Evolutionary conservation across 2,888 invertebrate species (phyloP).

Genomic region (Dynastes hyllus): DNA sequence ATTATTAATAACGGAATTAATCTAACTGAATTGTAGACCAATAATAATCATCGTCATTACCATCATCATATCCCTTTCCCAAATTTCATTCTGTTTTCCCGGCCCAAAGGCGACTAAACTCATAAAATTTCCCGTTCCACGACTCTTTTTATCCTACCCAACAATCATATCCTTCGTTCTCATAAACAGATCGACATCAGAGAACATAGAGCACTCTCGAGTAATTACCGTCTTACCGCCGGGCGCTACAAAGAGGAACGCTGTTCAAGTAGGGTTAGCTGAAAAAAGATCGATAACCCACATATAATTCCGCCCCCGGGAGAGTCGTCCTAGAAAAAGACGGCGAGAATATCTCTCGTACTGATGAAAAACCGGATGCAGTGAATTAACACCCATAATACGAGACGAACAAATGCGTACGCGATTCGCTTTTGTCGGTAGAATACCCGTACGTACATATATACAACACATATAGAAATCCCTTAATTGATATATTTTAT

Average conservation of each 20-base stretch:
- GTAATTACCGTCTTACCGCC: not conserved
- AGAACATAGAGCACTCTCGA: not conserved
- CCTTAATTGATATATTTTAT: too few species aligned
- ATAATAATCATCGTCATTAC: too few species aligned
- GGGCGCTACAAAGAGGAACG: not conserved
- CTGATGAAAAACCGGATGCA: constrained; percentile 34
- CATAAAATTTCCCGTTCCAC: constrained; percentile 1
- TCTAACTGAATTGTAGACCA: too few species aligned
- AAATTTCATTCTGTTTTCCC: too few species aligned
- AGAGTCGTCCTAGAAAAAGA: not conserved
- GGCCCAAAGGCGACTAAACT: constrained; percentile 36
- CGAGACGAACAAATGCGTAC: constrained; percentile 39
- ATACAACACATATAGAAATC: too few species aligned
- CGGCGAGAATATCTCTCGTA: not conserved
- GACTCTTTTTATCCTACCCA: not conserved
- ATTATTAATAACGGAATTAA: too few species aligned
- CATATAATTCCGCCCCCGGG: not conserved
- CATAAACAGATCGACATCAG: not conserved
- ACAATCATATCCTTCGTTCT: not conserved
- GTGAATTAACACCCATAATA: constrained; percentile 39
- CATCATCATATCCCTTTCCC: too few species aligned
- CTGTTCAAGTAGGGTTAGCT: not conserved
- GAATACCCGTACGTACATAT: not conserved
- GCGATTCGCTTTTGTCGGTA: constrained; percentile 29
- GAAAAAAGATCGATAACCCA: constrained; percentile 17